Conservation (phyloP, 2,797 vertebrate species). For the Prunella strophiata region DNA sequence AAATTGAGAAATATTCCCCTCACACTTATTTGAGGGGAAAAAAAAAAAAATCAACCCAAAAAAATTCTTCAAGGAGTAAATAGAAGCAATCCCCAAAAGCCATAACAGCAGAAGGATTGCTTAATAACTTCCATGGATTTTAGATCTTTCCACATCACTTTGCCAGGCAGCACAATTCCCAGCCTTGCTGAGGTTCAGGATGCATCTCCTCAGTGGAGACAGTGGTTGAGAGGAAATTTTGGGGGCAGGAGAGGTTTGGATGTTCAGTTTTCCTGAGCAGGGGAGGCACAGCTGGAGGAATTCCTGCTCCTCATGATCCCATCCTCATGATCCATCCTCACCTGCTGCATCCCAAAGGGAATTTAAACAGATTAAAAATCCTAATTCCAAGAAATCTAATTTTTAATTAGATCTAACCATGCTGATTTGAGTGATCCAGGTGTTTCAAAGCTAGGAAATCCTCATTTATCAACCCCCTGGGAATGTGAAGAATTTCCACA, state of each 20-base stretch:
- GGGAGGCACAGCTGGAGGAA: background rate
- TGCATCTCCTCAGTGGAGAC: background rate
- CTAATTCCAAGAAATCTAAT: accelerated
- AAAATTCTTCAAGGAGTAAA: conserved; percentile 9
- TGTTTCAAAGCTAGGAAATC: background rate
- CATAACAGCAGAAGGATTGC: background rate
- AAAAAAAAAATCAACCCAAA: background rate
- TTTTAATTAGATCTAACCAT: background rate
- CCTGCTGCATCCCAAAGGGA: background rate
- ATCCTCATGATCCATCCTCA: background rate
- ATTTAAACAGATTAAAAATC: background rate
- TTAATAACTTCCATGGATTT: background rate
- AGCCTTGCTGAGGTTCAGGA: background rate
- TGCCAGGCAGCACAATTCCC: background rate
- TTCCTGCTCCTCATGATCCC: background rate
- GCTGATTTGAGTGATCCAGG: accelerated
- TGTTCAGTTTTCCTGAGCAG: background rate
- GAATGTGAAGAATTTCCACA: background rate
- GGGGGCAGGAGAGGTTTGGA: background rate
- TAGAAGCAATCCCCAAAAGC: background rate
- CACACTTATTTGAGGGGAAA: background rate
- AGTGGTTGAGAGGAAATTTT: background rate
- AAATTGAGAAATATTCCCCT: conserved; percentile 26
- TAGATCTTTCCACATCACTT: background rate
- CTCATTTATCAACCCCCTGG: background rate